Base-by-base conservation (phyloP, 2,797 vertebrate genomes). In the Atherinosoma microstoma region DNA sequence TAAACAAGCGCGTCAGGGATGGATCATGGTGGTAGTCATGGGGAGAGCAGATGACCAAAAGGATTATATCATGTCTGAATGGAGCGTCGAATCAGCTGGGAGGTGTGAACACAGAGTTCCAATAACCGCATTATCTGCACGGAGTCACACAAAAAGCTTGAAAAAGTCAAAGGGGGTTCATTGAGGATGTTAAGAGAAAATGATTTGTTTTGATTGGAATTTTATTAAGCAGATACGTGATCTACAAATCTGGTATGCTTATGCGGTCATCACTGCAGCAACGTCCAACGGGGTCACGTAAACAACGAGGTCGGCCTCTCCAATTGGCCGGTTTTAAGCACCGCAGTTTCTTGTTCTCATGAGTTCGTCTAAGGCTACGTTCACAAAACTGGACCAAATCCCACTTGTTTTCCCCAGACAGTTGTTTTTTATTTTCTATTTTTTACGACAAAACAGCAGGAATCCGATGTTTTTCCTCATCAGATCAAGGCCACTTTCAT, bases 21-120 rank as follows among this genome's bases (percentile, higher is more conserved):
- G 1, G 73, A 71, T 80, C 73, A 38, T 34, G 57, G 75, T 58
- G 74, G 42, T 20, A 70, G 87, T 86, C 87, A 88, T 76, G n/a
- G 82, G 36, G 87, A 82, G 73, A 83, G 87, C 83, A 53, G 78
- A 73, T 89, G 87, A 91, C 81, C 45, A n/a, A 53, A 16, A 40
- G 40, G 42, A 77, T 78, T 67, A 67, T 38, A 68, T 80, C 56
- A 67, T 73, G 68, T 79, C 66, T 54, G 78, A 65, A 29, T 30
- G 49, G 27, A 65, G 73, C n/a, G n/a, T 76, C 74, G 51, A 82
- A 75, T 85, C 69, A 80, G 76, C 76, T 49, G 75, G 63, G 70
- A 61, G 42, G 36, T 57, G 63, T 70, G 56, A 29, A 64, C 58
- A 11, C 3, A 45, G 45, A 35, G 34, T 18, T 76, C 75, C 49